A percentile compares a stretch with the other conserved stretches of the same genome.
Evolutionary conservation across 1,140 invertebrate species (phyloP).

Genomic region (Euglossa dilemma): DNA sequence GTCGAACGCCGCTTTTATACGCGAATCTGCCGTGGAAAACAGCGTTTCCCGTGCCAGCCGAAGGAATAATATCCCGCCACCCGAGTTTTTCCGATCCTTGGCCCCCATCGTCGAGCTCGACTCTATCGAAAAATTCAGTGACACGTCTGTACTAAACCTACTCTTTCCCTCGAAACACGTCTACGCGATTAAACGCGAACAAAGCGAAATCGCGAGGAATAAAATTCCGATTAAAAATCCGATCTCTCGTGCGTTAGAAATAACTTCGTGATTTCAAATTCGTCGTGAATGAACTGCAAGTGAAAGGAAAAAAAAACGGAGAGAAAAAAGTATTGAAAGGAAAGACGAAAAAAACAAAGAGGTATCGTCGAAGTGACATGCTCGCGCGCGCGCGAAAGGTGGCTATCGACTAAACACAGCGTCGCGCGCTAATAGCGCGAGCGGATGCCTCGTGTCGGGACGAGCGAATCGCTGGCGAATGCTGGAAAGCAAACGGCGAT

Average conservation of each 20-base stretch:
- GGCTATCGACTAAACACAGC: constrained; percentile 21
- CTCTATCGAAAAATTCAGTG: constrained; percentile 1
- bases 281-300: too few relatives aligned
- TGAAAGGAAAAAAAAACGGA: too few relatives aligned
- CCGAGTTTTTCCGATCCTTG: neutral
- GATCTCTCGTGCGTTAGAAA: too few relatives aligned
- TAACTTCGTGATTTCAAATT: too few relatives aligned
- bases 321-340: too few relatives aligned
- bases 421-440: neutral
- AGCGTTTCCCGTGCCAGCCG: neutral
- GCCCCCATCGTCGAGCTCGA: neutral
- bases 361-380: neutral
- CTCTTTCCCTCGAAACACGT: too few relatives aligned
- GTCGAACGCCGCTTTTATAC: constrained; percentile 49
- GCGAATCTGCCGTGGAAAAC: constrained; percentile 1
- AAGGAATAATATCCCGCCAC: constrained; percentile 21
- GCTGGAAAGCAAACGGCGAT: constrained; percentile 30
- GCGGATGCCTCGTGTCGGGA: neutral
- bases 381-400: constrained; percentile 17
- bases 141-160: constrained; percentile 8
- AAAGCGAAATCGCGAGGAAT: too few relatives aligned
- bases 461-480: constrained; percentile 5
- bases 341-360: too few relatives aligned
- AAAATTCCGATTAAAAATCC: too few relatives aligned
- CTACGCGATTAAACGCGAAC: too few relatives aligned